phyloP scores from a whole-genome alignment of 92 coral and sea anemone genomes.

The Micromussa lordhowensis region DNA sequence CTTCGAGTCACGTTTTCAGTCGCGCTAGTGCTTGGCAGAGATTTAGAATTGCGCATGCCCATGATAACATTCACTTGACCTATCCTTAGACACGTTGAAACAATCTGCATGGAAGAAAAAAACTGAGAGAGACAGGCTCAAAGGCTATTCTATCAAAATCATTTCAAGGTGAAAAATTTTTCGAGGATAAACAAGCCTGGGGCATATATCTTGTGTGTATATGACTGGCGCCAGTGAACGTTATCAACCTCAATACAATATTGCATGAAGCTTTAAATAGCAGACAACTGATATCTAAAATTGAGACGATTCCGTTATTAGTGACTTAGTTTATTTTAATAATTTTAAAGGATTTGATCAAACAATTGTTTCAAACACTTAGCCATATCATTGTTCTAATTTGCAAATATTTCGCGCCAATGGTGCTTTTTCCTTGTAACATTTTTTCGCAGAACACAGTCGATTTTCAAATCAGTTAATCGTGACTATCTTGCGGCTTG shows the following conservation, averaged over 20 bases:
- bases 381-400: neutral
- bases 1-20: neutral
- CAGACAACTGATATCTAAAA: neutral
- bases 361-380: neutral
- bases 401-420: neutral
- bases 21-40: neutral
- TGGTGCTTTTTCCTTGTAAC: too few species aligned
- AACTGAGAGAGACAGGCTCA: neutral
- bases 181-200: neutral
- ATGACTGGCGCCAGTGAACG: slow-evolving; percentile 18
- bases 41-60: neutral
- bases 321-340: neutral
- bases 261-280: neutral
- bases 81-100: neutral
- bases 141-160: neutral
- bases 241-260: slow-evolving; percentile 1
- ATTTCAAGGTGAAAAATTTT: neutral
- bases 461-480: neutral
- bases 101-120: neutral
- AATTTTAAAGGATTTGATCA: neutral
- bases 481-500: neutral
- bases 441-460: neutral
- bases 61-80: neutral
- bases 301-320: neutral
- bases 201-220: neutral